A percentile compares a stretch with the other conserved stretches of the same genome.
Conservation (phyloP, 2,888 invertebrate species). For the Eucriotettix oculatus region DNA sequence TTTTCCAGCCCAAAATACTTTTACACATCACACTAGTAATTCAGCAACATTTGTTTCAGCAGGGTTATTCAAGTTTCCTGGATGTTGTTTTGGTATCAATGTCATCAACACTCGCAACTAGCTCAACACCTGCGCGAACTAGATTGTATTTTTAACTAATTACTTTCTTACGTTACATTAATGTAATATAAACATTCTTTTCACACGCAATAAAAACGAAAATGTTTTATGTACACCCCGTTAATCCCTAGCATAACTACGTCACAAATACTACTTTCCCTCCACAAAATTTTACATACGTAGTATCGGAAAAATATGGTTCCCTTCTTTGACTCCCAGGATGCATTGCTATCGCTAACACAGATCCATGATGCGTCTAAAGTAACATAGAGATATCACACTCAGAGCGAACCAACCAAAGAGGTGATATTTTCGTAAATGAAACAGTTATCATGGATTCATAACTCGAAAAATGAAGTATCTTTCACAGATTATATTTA, state of each 20-base stretch:
- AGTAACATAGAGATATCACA: not conserved
- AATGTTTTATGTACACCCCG: constrained; percentile 7
- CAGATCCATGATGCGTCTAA: constrained; percentile 7
- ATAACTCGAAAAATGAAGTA: no score
- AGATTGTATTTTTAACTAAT: constrained; percentile 8
- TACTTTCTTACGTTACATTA: not conserved
- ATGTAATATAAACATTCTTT: not conserved
- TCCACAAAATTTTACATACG: constrained; percentile 28
- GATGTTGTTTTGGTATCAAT: constrained; percentile 16
- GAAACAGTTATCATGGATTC: no score
- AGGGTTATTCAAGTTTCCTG: no score
- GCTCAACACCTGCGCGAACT: constrained; percentile 25
- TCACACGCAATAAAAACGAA: constrained; percentile 14
- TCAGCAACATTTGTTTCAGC: no score
- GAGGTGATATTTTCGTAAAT: no score
- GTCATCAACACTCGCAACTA: constrained; percentile 17
- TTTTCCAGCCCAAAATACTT: constrained; percentile 19
- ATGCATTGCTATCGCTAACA: constrained; percentile 26
- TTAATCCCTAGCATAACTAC: constrained; percentile 3
- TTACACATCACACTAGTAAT: constrained; percentile 27
- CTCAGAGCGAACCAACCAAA: no score
- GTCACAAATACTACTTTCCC: constrained; percentile 20
- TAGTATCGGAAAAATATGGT: constrained; percentile 39
- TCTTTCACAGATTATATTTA: no score
- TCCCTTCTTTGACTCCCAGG: constrained; percentile 36